A percentile compares a stretch with the other conserved stretches of the same genome.
Conservation (phyloP, 1,140 invertebrate genomes). For the Drosophila mauritiana region DNA sequence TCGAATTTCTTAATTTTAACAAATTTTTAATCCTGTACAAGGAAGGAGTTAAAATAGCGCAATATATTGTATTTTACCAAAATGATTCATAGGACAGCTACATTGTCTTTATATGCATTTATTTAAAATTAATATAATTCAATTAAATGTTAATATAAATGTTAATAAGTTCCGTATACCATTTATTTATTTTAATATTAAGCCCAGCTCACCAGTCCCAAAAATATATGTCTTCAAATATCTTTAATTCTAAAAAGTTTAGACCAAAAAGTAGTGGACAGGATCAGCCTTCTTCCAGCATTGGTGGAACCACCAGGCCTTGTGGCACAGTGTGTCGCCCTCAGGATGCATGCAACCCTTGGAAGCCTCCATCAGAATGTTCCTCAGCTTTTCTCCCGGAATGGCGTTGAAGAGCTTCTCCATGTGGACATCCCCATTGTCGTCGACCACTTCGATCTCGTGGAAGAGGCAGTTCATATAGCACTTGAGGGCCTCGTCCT, state of each 20-base stretch:
- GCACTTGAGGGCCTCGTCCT: constrained; percentile 71
- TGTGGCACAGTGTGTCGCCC: constrained; percentile 74
- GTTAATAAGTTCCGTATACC: not conserved
- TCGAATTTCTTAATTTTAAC: not conserved
- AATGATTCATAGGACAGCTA: not conserved
- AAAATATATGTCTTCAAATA: not conserved
- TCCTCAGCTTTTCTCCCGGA: constrained; percentile 52
- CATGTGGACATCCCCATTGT: constrained; percentile 75
- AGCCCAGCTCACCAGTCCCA: not conserved
- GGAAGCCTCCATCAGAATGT: constrained; percentile 59
- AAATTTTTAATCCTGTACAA: no score
- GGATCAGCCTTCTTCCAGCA: constrained; percentile 83
- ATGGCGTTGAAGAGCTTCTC: constrained; percentile 60
- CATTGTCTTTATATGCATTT: no score
- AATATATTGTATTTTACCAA: no score
- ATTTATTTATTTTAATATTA: not conserved
- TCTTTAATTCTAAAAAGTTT: not conserved
- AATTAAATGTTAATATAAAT: not conserved
- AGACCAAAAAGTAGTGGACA: constrained; percentile 58
- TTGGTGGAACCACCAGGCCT: constrained; percentile 80
- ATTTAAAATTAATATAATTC: no score
- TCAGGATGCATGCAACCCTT: constrained; percentile 68
- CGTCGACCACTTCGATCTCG: constrained; percentile 73
- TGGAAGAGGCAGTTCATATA: constrained; percentile 81
- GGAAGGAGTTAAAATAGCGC: no score